These are phyloP conservation scores for Cyanocitta stelleri DNA, from an alignment of 2,113 vertebrate species.

Conservation along the genomic window DNA sequence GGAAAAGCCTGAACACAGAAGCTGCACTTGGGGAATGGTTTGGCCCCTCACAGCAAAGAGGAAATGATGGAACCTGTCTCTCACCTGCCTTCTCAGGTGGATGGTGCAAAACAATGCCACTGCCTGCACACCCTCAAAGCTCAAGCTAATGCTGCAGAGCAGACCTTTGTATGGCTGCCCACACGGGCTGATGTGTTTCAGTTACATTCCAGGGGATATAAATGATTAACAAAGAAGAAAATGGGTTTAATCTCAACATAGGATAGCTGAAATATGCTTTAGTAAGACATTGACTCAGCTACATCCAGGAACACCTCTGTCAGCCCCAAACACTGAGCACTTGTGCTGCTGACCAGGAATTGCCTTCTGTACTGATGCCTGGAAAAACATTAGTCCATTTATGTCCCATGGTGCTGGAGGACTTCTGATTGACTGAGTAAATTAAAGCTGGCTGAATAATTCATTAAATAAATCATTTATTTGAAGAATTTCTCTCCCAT, in stretches of 20 bases:
- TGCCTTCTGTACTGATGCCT: background rate
- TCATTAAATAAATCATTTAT: background rate
- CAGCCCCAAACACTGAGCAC: background rate
- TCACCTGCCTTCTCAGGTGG: background rate
- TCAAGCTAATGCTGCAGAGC: background rate
- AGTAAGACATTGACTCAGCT: background rate
- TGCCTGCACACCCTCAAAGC: background rate
- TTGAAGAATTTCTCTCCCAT: background rate
- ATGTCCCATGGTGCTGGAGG: background rate
- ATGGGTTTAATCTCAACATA: background rate
- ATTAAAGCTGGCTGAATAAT: slow-evolving; percentile 14
- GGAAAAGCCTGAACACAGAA: background rate
- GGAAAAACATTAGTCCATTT: background rate
- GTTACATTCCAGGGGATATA: background rate
- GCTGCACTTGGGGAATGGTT: background rate
- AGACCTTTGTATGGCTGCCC: background rate
- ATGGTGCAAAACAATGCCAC: background rate
- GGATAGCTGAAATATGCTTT: background rate
- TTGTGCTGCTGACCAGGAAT: background rate
- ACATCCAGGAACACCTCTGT: background rate
- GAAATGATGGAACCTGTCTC: rapidly evolving
- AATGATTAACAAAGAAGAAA: background rate
- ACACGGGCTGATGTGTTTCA: background rate
- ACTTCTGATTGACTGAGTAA: background rate
- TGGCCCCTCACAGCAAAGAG: background rate